phyloP scores from a whole-genome alignment of 2,797 vertebrate species.

The Sebastes cheni region DNA sequence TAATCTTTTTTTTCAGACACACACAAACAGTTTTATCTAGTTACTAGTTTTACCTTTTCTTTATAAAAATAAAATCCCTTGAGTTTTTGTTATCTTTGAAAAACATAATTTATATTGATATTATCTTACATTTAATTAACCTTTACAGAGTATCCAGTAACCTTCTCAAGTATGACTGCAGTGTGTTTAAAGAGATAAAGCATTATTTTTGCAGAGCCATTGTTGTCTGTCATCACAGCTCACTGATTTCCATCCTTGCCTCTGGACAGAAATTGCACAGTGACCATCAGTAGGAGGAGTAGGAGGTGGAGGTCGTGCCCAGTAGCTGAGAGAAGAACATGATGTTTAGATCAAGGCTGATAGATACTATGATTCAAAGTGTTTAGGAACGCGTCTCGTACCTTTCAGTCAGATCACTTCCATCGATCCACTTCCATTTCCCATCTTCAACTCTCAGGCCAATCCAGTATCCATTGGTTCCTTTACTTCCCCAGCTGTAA shows the following conservation, averaged over 20 bases:
- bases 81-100: neutral
- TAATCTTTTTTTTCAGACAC: too few relatives aligned
- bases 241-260: fast-evolving
- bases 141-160: neutral
- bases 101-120: neutral
- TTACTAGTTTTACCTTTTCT: neutral
- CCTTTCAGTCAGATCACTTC: neutral
- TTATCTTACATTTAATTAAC: neutral
- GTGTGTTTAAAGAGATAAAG: neutral
- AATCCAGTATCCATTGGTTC: constrained; percentile 54
- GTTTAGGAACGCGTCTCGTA: neutral
- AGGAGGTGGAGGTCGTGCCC: fast-evolving
- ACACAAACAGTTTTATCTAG: neutral
- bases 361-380: neutral
- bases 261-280: fast-evolving
- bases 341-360: neutral
- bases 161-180: neutral
- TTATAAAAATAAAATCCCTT: neutral
- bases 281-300: neutral
- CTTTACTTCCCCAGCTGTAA: fast-evolving
- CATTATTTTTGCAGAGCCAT: constrained; percentile 52
- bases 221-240: fast-evolving
- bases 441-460: constrained; percentile 34
- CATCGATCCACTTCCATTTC: constrained; percentile 62
- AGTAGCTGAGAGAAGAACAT: constrained; percentile 27